These are phyloP conservation scores for Cactoblastis cactorum DNA, from an alignment of 2,888 invertebrate species.

Conservation along the genomic window DNA sequence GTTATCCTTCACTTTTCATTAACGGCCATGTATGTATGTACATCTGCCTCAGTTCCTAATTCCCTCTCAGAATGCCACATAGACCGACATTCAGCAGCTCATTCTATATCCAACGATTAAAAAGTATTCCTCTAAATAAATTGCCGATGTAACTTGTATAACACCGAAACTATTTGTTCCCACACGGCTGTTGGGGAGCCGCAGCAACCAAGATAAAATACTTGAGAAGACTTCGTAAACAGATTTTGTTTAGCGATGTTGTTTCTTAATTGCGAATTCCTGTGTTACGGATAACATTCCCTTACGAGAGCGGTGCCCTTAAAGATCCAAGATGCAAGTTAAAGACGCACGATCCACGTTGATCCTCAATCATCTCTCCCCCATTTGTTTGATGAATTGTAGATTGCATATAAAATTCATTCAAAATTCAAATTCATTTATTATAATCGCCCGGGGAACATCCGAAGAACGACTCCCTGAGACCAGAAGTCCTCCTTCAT, in stretches of 20 bases:
- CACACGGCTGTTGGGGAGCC: constrained; percentile 34
- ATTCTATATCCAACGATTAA: background rate
- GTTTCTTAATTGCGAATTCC: constrained; percentile 71
- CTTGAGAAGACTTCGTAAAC: constrained; percentile 50
- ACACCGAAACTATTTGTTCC: constrained; percentile 38
- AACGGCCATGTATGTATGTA: no score
- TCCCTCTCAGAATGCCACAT: no score
- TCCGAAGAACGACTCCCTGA: no score
- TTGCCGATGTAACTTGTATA: background rate
- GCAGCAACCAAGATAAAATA: constrained; percentile 46
- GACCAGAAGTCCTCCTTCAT: no score
- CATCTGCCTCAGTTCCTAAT: no score
- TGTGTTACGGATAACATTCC: constrained; percentile 46
- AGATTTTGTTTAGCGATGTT: constrained; percentile 56
- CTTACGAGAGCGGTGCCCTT: constrained; percentile 27
- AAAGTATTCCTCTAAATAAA: background rate
- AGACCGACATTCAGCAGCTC: no score
- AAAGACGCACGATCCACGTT: background rate
- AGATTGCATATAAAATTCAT: no score
- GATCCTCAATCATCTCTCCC: background rate
- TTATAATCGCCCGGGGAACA: no score
- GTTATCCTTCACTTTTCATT: no score
- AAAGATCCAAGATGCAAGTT: constrained; percentile 42
- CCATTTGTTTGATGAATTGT: background rate
- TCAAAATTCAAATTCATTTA: no score